Conservation (phyloP, 2,888 invertebrate genomes). For the Psylliodes chrysocephalus region DNA sequence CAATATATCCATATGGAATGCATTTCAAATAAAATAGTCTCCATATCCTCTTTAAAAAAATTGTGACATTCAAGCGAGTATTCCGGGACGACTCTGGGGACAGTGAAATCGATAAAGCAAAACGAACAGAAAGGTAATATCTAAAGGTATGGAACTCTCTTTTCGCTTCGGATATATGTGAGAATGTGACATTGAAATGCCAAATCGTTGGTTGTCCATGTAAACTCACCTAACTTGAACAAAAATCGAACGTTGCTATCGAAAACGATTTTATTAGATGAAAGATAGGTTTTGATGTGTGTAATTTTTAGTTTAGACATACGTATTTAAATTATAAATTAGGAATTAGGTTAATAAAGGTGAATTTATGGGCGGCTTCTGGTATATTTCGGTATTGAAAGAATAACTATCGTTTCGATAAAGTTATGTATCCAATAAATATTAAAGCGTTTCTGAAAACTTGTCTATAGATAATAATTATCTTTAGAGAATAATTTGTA, state of each 20-base stretch:
- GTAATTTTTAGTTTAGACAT: too few species aligned
- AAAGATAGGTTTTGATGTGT: neutral
- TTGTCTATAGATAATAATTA: too few species aligned
- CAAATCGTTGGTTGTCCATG: conserved; percentile 9
- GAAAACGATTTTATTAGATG: neutral
- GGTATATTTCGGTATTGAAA: too few species aligned
- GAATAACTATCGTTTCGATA: too few species aligned
- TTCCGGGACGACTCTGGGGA: neutral
- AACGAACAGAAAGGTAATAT: conserved; percentile 23
- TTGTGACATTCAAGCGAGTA: neutral
- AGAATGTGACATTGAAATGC: conserved; percentile 27
- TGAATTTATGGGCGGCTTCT: too few species aligned
- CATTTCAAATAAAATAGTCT: too few species aligned
- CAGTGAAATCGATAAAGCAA: conserved; percentile 18
- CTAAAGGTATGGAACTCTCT: conserved; percentile 12
- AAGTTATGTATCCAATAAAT: too few species aligned
- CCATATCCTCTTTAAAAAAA: neutral
- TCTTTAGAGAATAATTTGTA: too few species aligned
- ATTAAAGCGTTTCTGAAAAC: too few species aligned
- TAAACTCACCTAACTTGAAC: conserved; percentile 2
- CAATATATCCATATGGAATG: too few species aligned
- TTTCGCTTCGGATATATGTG: conserved; percentile 18
- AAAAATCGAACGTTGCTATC: conserved; percentile 1
- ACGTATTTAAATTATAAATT: too few species aligned
- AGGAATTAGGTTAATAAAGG: too few species aligned